Percentiles rank a stretch among this genome's conserved stretches.
These are phyloP conservation scores for Drosophila subquinaria DNA, from an alignment of 2,888 invertebrate genomes.

Conservation along the genomic window DNA sequence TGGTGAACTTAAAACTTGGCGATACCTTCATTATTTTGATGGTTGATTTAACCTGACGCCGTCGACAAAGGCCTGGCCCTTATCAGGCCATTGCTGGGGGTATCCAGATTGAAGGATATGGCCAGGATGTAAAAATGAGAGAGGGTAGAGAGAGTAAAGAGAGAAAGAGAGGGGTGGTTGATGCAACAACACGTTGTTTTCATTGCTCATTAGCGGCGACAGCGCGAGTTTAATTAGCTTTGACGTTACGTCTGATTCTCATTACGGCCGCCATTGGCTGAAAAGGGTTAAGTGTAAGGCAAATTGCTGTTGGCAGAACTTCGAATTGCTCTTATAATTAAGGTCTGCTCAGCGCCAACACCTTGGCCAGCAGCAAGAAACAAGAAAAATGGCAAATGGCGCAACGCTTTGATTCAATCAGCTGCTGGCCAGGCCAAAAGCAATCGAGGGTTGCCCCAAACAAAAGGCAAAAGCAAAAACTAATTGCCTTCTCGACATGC, in stretches of 20 bases:
- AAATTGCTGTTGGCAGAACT: constrained; percentile 70
- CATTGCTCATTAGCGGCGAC: constrained; percentile 84
- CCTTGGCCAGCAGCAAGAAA: constrained; percentile 57
- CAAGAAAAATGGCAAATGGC: constrained; percentile 45
- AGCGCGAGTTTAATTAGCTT: constrained; percentile 82
- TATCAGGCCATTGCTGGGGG: constrained; percentile 68
- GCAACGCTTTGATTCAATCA: constrained; percentile 78
- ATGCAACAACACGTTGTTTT: constrained; percentile 83
- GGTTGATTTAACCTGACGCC: constrained; percentile 83
- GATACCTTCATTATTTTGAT: constrained; percentile 83
- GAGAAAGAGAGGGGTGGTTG: constrained; percentile 16
- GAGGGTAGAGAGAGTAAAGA: not conserved
- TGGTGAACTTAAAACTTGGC: constrained; percentile 21
- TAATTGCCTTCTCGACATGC: constrained; percentile 85
- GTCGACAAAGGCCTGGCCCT: constrained; percentile 54
- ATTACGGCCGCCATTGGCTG: constrained; percentile 30
- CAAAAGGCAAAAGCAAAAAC: constrained; percentile 63
- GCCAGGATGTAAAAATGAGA: not conserved
- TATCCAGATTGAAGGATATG: constrained; percentile 13
- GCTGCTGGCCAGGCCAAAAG: constrained; percentile 19
- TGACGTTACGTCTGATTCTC: constrained; percentile 69
- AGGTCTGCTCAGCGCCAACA: constrained; percentile 51
- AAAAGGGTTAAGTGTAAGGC: constrained; percentile 57
- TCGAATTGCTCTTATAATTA: constrained; percentile 41
- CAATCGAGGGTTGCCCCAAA: constrained; percentile 42